Evolutionary conservation across 2,797 vertebrate species (phyloP).

Genomic region (Hoplostethus mediterraneus): DNA sequence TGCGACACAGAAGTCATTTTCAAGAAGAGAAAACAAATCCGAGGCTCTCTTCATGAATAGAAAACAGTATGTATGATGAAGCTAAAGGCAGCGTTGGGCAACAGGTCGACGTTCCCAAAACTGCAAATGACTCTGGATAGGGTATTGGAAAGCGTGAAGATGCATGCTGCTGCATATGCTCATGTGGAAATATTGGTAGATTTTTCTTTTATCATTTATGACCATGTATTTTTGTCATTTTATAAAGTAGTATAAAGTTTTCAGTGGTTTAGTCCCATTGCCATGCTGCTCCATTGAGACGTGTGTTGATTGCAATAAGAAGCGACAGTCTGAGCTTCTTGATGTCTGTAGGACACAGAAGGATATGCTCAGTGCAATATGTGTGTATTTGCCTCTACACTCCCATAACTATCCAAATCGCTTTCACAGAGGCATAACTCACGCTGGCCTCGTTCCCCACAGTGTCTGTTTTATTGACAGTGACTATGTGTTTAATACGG

Average conservation of each 20-base stretch:
- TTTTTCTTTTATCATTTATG: constrained; percentile 35
- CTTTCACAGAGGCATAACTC: constrained; percentile 26
- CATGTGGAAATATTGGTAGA: background rate
- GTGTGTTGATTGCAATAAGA: constrained; percentile 56
- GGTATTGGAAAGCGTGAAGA: too few relatives aligned
- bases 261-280: constrained; percentile 7
- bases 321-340: constrained; percentile 27
- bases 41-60: too few relatives aligned
- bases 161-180: background rate
- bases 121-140: too few relatives aligned
- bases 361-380: constrained; percentile 47
- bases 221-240: constrained; percentile 48
- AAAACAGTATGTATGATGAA: too few relatives aligned
- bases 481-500: constrained; percentile 49
- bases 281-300: constrained; percentile 48
- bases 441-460: constrained; percentile 1
- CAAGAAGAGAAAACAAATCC: too few relatives aligned
- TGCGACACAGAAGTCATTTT: background rate
- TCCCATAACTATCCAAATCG: constrained; percentile 38
- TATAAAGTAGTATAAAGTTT: constrained; percentile 29
- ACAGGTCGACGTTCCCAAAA: too few relatives aligned
- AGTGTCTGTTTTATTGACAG: constrained; percentile 58
- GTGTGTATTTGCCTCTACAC: constrained; percentile 28
- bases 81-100: too few relatives aligned
- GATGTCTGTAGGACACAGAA: constrained; percentile 41